Evolutionary conservation across 2,888 invertebrate genomes (phyloP), one percentile per base, ranked within the genome.

Genomic region (Euzophera pinguis): DNA sequence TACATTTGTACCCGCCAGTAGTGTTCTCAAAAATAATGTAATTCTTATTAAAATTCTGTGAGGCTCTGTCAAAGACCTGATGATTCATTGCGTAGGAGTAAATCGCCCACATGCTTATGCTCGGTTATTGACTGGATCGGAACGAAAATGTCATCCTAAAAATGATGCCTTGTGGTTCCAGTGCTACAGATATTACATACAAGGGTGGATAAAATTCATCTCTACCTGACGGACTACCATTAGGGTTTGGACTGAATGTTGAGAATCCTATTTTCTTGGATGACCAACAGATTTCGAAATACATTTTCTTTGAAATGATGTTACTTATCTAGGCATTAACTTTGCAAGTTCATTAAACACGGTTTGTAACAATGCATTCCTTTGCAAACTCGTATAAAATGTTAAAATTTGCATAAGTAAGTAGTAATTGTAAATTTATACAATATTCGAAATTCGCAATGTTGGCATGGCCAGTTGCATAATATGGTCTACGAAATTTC

Each of bases 81-180:
- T 61, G 65, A 65, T 58, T 65, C 58, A 60, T 14, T 56, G 58
- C 53, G 63, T 67, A 58, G 67, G 65, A 39, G 60, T 45, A 54
- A 22, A 10, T 60, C 63, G 58, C 64, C 61, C 58, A 67, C 64
- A 51, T 13, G 37, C 14, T 27, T 9, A 13, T 37, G 4, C 42
- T 34, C 39, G 57, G 55, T 57, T 57, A 57, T 57, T 57, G 57
- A 54, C 54, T 51, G 53, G 34, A 10, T 38, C 4, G 16, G 37
- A 39, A 4, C 3, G 4, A 7, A 2, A 1, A 1, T 32, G 7
- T 7, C 1, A 1, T 8, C 7, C 7, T 32, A 7, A 32, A 32
- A 32, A 9, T 32, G 32, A 8, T 32, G 32, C 32, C 32, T 6
- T 6, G 10, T 10, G 9, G 32, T 32, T 4, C 10, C 32, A 10